Percentiles rank a stretch among this genome's conserved stretches.
Evolutionary conservation across 2,113 vertebrate genomes (phyloP).

Genomic region (Odontophorus gujanensis): DNA sequence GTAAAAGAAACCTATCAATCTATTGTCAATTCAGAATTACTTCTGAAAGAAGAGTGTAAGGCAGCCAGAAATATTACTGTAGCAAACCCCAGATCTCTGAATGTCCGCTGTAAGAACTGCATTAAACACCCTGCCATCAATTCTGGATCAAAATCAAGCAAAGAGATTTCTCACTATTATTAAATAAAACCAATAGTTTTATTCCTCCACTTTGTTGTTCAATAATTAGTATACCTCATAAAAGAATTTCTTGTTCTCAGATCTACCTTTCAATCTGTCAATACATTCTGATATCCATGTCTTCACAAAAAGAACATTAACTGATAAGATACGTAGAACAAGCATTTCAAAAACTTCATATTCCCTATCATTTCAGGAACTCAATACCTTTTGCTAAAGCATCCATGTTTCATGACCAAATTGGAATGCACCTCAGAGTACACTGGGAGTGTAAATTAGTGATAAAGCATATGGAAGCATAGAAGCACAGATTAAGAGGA

Average conservation of each 20-base stretch:
- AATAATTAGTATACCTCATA: neutral
- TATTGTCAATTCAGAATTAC: constrained; percentile 14
- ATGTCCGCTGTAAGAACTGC: neutral
- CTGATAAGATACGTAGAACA: neutral
- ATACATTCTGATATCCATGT: neutral
- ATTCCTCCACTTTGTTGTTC: neutral
- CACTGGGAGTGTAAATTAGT: neutral
- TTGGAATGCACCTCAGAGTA: neutral
- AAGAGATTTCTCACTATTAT: neutral
- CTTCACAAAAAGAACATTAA: neutral
- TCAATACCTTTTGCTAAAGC: neutral
- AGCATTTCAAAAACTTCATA: neutral
- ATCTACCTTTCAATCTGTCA: neutral
- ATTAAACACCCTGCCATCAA: neutral
- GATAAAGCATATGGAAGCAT: neutral
- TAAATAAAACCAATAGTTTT: neutral
- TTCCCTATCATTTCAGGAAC: neutral
- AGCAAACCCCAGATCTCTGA: neutral
- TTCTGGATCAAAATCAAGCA: neutral
- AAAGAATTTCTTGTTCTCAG: neutral
- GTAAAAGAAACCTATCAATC: neutral
- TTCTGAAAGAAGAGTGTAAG: neutral
- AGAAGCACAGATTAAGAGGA: neutral
- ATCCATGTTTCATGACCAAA: neutral
- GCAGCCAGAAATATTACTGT: neutral